Base-by-base conservation (phyloP, 2,797 vertebrate genomes). In the Oceanodroma leucorhoa region DNA sequence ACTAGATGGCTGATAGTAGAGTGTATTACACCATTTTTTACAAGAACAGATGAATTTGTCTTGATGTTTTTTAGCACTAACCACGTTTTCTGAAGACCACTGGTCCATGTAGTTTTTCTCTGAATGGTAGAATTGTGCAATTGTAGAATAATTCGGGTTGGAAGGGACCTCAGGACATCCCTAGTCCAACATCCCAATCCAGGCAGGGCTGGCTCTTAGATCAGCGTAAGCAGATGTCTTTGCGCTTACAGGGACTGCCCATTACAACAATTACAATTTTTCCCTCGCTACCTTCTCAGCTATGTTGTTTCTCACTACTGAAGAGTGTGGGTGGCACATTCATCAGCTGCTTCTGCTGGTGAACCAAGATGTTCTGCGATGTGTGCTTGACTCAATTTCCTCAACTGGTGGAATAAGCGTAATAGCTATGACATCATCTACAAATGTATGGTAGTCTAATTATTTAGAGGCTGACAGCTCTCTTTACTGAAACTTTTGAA, bases 321-420 rank as follows among this genome's bases (percentile, higher is more conserved):
- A 80, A 65, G 14, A 29, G 2, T 0, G 1, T 0, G 10, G 15
- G 14, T 20, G 14, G 13, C 9, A 53, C 14, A 24, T 84, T 71
- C 4, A 27, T 67, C 69, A 87, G 4, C 17, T 92, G 5, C 15
- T 4, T 80, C 32, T 67, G 58, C 14, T 69, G 20, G 23, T 84
- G 48, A 79, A 22, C 16, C 20, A 22, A 65, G 17, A 8, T 36
- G 14, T 65, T 84, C 30, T 83, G 41, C 3, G 3, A 50, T 23
- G 14, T 32, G 11, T 60, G 46, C 17, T 62, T 71, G 23, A 65
- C 41, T 78, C 51, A 12, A 0, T 64, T 67, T 73, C 62, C 45
- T 82, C 32, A 51, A 0, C 0, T 76, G 61, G 5, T 45, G 34
- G 32, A 60, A 73, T 58, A 62, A 40, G 36, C 1, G 1, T 51